Percentiles rank a stretch among this genome's conserved stretches.
phyloP scores from a whole-genome alignment of 2,888 invertebrate genomes.

The Drosophila tripunctata region DNA sequence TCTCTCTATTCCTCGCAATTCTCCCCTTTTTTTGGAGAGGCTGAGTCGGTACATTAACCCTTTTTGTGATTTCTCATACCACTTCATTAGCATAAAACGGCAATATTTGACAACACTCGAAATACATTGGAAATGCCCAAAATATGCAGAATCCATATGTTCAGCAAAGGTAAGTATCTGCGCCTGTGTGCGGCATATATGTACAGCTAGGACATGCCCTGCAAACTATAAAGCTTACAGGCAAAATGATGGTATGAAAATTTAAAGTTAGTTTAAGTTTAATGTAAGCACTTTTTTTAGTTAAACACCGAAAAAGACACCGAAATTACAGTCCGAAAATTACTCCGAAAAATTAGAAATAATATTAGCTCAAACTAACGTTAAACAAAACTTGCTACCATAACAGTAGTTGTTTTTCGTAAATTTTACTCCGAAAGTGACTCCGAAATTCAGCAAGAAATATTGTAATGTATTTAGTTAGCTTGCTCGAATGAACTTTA shows the following conservation, averaged over 20 bases:
- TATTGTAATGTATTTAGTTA: no score
- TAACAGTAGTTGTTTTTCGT: no score
- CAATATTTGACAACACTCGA: slow-evolving; percentile 58
- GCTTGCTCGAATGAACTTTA: no score
- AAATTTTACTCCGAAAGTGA: not conserved
- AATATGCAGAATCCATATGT: slow-evolving; percentile 29
- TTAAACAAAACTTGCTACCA: no score
- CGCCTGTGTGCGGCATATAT: not conserved
- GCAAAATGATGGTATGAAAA: not conserved
- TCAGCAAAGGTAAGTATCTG: not conserved
- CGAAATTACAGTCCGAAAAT: not conserved
- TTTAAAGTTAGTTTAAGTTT: not conserved
- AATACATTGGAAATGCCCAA: slow-evolving; percentile 14
- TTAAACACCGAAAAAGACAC: not conserved
- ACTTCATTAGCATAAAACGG: slow-evolving; percentile 71
- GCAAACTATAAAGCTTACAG: not conserved
- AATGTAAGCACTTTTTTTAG: not conserved
- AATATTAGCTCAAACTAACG: no score
- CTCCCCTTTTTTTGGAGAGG: not conserved
- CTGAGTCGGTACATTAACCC: slow-evolving; percentile 46
- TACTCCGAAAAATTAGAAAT: not conserved
- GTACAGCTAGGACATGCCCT: slow-evolving; percentile 11
- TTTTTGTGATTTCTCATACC: slow-evolving; percentile 51
- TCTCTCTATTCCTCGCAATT: not conserved
- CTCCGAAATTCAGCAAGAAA: no score